Evolutionary conservation across 2,113 vertebrate species (phyloP), one percentile per base, ranked within the genome.

Genomic region (Danionella cerebrum): DNA sequence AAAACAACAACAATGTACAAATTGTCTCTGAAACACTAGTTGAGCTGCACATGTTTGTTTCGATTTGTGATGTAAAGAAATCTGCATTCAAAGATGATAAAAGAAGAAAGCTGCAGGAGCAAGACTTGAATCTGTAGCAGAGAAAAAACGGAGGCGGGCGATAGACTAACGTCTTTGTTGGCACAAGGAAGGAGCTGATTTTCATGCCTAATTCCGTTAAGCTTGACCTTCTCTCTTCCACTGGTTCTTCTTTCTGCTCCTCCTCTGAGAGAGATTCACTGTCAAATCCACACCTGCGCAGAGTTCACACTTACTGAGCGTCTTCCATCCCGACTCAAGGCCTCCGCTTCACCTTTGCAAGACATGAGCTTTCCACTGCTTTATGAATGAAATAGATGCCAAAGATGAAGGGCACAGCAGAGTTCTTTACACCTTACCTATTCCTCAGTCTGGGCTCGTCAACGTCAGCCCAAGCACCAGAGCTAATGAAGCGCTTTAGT

Each of bases 401-500:
- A 19, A 44, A 52, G 48, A 39, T 1, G 45, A 31, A 54, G 24
- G 41, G 72, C 13, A 65, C 16, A 22, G 66, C 77, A 67, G 63
- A 10, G 25, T 45, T 50, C 57, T 25, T 65, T 45, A 62, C 14
- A 71, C 86, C 94, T 91, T 90, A 98, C 95, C 90, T 91, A 52
- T 86, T 80, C 69, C 89, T 84, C 62, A 79, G 33, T 16, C 80
- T 79, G 19, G 90, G 85, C 8, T 90, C 89, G 36, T 90, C 91
- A 0, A 85, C 85, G 25, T 95, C 91, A 3, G 90, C 80, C 91
- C 94, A 96, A 77, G 91, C 84, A 14, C 88, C 90, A 0, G 91
- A 92, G 83, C 91, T 96, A 74, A 94, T 83, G 80, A 93, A 93
- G 4, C 93, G 88, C 35, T 95, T 93, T 38, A 98, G 82, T 0